Base-by-base conservation (phyloP, 1,140 invertebrate species). In the Leptopilina boulardi region DNA sequence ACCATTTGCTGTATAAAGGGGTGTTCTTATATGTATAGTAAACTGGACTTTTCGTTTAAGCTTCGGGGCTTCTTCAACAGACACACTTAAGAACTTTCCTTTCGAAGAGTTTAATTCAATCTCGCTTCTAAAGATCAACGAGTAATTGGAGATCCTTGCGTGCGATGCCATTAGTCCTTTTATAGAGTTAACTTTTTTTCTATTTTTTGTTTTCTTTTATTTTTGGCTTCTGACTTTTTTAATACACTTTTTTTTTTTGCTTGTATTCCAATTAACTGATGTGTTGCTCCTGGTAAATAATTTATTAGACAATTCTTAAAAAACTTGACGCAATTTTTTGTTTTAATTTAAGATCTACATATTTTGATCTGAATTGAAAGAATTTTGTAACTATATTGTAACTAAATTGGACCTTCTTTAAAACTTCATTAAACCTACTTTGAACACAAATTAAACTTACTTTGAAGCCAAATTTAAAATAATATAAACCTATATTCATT, bases 171-270 rank as follows among this genome's bases (percentile, higher is more conserved):
- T 66, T 66, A 66, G 56, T 26, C 56, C 56, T 26, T 66, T 21
- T 9, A n/a, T n/a, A n/a, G n/a, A 30, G 15, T 23, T 30, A 66
- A 66, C 21, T 66, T 66, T 66, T 30, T n/a, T n/a, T n/a, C n/a
- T n/a, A n/a, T n/a, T n/a, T n/a, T n/a, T n/a, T n/a, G n/a, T n/a
- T n/a, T n/a, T n/a, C n/a, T n/a, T n/a, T n/a, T n/a, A n/a, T n/a
- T n/a, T 38, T 30, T 30, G 23, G 23, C 23, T 66, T 66, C 56
- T 66, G 56, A 66, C 56, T 66, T 66, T 66, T 66, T 66, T 30
- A n/a, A 66, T 11, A 66, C 21, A n/a, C n/a, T n/a, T n/a, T n/a
- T n/a, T n/a, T n/a, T n/a, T 66, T 66, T 15, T 4, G 26, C 21
- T 15, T 30, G 56, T 21, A 2, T 21, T 66, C 21, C 15, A 66